Conservation (phyloP, 2,113 vertebrate species). For the Tetrao urogallus region DNA sequence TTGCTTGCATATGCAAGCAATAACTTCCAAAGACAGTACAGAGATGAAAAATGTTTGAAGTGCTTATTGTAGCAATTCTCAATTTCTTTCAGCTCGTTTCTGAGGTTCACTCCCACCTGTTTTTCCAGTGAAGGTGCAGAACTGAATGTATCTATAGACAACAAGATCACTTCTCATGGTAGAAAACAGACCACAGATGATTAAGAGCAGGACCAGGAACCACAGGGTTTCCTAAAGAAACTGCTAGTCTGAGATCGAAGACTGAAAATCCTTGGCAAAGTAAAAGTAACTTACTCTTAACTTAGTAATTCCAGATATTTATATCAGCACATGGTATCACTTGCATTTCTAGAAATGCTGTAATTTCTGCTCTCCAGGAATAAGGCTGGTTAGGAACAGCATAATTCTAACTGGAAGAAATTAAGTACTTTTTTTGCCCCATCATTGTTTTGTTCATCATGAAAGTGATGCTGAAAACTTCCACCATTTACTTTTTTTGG, state of each 20-base stretch:
- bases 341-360: not conserved
- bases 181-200: not conserved
- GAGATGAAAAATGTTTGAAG: not conserved
- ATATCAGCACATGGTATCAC: not conserved
- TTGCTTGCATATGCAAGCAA: not conserved
- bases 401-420: not conserved
- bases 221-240: accelerated
- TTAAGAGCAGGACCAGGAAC: not conserved
- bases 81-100: not conserved
- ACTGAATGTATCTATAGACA: accelerated
- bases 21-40: not conserved
- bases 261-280: not conserved
- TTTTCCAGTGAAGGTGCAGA: not conserved
- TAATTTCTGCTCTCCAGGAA: not conserved
- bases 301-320: not conserved
- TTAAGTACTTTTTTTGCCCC: not conserved
- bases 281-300: not conserved
- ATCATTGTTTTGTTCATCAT: not conserved
- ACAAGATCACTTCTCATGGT: not conserved
- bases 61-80: not conserved
- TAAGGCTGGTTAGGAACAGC: not conserved
- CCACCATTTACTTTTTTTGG: not conserved
- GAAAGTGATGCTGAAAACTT: not conserved
- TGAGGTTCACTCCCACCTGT: not conserved
- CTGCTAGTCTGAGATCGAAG: not conserved